Evolutionary conservation across 2,113 vertebrate genomes (phyloP).

Genomic region (Plecturocebus donacophilus): DNA sequence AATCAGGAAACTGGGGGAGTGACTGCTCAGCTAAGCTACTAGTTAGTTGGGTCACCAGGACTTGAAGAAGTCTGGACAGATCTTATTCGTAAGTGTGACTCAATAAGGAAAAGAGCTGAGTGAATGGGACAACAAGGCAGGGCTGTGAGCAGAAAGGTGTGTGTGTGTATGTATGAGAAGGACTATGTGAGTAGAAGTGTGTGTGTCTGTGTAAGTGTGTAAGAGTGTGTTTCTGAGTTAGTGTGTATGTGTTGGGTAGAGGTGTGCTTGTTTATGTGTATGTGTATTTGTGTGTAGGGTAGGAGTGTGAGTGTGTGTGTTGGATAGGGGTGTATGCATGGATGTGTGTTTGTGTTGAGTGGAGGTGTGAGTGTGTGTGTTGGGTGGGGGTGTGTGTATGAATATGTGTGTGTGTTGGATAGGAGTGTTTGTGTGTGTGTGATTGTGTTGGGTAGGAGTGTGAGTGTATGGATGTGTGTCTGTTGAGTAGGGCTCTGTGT

Average conservation of each 20-base stretch:
- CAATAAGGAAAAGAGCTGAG: neutral
- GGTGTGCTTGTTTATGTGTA: no score
- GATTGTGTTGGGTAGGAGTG: neutral
- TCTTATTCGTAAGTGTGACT: neutral
- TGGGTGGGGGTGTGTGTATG: no score
- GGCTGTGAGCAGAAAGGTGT: neutral
- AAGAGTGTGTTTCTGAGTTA: no score
- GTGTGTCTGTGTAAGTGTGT: neutral
- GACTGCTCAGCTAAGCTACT: neutral
- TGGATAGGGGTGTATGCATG: no score
- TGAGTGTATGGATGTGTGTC: neutral
- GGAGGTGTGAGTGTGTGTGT: no score
- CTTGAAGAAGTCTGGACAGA: neutral
- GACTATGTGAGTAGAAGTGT: neutral
- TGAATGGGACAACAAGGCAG: fast-evolving
- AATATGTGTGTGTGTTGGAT: no score
- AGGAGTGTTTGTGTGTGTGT: neutral
- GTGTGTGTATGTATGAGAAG: no score
- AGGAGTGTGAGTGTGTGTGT: neutral
- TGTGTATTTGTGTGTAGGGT: no score
- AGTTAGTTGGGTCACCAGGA: neutral
- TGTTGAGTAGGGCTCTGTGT: no score
- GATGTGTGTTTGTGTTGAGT: neutral
- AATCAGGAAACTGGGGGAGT: neutral
- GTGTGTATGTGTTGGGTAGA: neutral